Base-by-base conservation (phyloP, 2,888 invertebrate genomes). In the Trichacis sp. region DNA sequence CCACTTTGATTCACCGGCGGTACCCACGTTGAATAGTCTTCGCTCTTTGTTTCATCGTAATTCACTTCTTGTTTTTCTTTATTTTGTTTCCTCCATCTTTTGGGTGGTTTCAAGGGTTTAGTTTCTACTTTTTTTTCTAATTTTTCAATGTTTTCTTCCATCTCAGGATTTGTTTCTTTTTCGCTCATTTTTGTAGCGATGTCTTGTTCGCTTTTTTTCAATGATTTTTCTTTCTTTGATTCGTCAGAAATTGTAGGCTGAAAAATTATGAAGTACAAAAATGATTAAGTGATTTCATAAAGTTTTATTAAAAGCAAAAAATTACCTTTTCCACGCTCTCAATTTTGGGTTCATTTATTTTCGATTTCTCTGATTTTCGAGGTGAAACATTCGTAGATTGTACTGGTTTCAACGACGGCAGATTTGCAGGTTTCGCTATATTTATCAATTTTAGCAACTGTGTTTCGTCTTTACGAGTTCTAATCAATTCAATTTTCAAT, bases 11-110 rank as follows among this genome's bases (percentile, higher is more conserved):
- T 87, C 70, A 85, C 74, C 0, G 94, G 94, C 2, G 94, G 94
- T 38, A 92, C 83, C 94, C 95, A 94, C 77, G 89, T 90, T 6
- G 90, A 90, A 81, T 92, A 93, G 77, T 93, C 89, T 58, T 89
- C 89, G 38, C 69, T 66, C 24, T 74, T 72, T 12, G 11, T 11
- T 12, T 46, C 46, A 84, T 29, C 84, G 11, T 5, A 19, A 18
- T n/a, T n/a, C 17, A 15, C 43, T 5, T 24, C 14, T n/a, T n/a
- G n/a, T 24, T 19, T 46, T 12, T 46, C 24, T 24, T 9, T 87
- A 85, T 56, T 88, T 77, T 15, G 20, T 87, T 54, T 72, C 72
- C 20, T 69, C 61, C 11, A 56, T 64, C 24, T 77, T 83, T 30
- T 84, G 82, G 8, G 85, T 84, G 56, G 87, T 50, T 64, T 71